Conservation (phyloP, 2,113 vertebrate species). For the Smithornis capensis region DNA sequence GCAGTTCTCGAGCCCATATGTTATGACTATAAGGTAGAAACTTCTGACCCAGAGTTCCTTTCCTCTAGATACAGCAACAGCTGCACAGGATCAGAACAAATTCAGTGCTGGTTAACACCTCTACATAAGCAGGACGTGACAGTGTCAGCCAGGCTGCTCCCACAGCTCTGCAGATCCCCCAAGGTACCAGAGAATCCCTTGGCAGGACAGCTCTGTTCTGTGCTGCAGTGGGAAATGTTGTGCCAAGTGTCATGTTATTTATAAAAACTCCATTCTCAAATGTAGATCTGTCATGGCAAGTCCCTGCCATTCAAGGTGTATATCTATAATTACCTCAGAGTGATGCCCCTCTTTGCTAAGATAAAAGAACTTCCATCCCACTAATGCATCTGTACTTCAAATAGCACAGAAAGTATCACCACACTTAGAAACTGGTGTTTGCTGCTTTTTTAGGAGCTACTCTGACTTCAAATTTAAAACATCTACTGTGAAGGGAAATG, state of each 20-base stretch:
- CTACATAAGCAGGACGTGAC: neutral
- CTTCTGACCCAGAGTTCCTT: neutral
- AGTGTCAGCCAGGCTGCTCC: neutral
- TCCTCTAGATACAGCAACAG: neutral
- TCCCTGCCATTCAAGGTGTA: neutral
- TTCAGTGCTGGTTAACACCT: neutral
- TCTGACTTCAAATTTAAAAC: neutral
- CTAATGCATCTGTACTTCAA: rapidly evolving
- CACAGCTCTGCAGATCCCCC: neutral
- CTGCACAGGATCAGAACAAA: neutral
- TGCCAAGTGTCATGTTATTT: neutral
- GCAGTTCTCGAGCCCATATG: neutral
- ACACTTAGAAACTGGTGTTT: neutral
- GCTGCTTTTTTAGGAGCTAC: neutral
- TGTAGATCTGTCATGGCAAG: neutral
- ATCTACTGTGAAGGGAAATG: neutral
- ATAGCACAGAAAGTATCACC: neutral
- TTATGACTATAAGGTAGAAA: neutral
- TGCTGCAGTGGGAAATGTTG: neutral
- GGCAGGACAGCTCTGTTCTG: neutral
- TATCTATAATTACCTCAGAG: neutral
- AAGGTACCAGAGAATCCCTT: neutral
- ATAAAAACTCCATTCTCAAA: neutral
- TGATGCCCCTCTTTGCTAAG: neutral
- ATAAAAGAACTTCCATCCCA: neutral